Evolutionary conservation across 2,888 invertebrate species (phyloP).

Genomic region (Panzeria rudis): DNA sequence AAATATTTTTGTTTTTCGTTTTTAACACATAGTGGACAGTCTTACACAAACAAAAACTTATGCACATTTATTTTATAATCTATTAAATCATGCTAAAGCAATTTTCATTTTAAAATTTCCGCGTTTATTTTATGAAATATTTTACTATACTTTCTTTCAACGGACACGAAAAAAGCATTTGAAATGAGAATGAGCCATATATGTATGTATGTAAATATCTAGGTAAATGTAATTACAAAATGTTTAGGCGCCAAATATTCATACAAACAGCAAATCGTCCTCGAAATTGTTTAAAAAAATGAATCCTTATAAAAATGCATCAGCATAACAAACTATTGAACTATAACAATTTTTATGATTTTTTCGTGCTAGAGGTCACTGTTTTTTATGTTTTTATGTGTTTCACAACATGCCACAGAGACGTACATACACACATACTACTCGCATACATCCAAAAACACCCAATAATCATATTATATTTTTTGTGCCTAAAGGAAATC

Average conservation of each 20-base stretch:
- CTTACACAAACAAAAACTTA: too few relatives aligned
- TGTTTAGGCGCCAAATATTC: slow-evolving; percentile 63
- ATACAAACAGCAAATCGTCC: slow-evolving; percentile 46
- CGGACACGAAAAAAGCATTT: too few relatives aligned
- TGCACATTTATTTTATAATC: too few relatives aligned
- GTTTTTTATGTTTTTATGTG: slow-evolving; percentile 31
- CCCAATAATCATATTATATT: slow-evolving; percentile 29
- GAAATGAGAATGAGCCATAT: background rate
- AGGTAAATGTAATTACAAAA: slow-evolving; percentile 67
- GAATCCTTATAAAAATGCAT: slow-evolving; percentile 51
- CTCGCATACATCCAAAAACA: background rate
- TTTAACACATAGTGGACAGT: too few relatives aligned
- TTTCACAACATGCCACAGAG: slow-evolving; percentile 11
- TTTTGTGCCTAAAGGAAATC: slow-evolving; percentile 66
- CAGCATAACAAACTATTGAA: slow-evolving; percentile 69
- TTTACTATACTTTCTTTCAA: too few relatives aligned
- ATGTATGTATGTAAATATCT: background rate
- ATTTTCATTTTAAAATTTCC: too few relatives aligned
- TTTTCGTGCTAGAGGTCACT: slow-evolving; percentile 62
- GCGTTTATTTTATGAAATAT: too few relatives aligned
- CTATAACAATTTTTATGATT: slow-evolving; percentile 70
- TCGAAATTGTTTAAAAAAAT: slow-evolving; percentile 47
- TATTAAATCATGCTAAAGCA: too few relatives aligned
- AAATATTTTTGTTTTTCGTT: too few relatives aligned
- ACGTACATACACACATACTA: background rate